Evolutionary conservation across 2,113 vertebrate genomes (phyloP), one percentile per base, ranked within the genome.

Genomic region (Brachirus orientalis): DNA sequence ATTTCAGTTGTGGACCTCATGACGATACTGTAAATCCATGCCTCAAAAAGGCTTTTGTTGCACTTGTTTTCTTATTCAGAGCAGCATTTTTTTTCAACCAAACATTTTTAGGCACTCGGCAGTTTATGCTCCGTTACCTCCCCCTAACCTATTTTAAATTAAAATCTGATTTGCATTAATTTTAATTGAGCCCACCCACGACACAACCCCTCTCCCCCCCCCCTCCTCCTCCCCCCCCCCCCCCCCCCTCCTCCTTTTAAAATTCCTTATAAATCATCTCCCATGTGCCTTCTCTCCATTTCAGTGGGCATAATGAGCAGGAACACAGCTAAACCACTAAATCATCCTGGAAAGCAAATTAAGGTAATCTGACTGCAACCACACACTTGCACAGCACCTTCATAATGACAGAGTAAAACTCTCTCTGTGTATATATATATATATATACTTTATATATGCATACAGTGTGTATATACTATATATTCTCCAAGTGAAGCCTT

Each of bases 341-440:
- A 83, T 88, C 85, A 89, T 85, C 72, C 77, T n/a, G 60, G 17
- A 70, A 56, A 77, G 66, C 62, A 75, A 86, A 89, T 87, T 77
- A 89, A 64, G 4, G 16, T 65, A 82, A 80, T 83, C 72, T 85
- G 82, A 89, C 87, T 80, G 73, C 69, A 74, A 59, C 74, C 63
- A 28, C 43, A 75, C 63, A 86, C 66, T 63, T 79, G 77, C 74
- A 51, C 73, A 40, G 47, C 76, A 70, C 80, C 82, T 82, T 67
- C 36, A 64, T 80, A 70, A 55, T n/a, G n/a, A n/a, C n/a, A n/a
- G n/a, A n/a, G n/a, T n/a, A n/a, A n/a, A n/a, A n/a, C n/a, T n/a
- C n/a, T n/a, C n/a, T n/a, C n/a, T n/a, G n/a, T n/a, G n/a, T n/a
- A n/a, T n/a, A n/a, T n/a, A n/a, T n/a, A n/a, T n/a, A n/a, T n/a